phyloP scores from a whole-genome alignment of 2,797 vertebrate genomes.

The Sylvilagus floridanus region DNA sequence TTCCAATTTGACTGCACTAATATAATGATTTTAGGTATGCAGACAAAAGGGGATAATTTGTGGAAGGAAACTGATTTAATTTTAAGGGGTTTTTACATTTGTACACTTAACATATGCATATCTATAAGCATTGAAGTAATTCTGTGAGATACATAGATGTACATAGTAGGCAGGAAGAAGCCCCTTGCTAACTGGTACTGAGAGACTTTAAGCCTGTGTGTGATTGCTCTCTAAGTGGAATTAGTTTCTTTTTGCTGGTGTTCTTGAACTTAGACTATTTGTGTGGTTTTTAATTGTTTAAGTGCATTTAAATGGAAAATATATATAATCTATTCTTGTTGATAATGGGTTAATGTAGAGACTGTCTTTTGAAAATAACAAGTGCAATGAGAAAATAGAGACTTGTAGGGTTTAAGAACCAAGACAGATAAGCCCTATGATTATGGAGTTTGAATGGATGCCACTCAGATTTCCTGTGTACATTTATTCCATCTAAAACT shows the following conservation, averaged over 20 bases:
- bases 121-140: constrained; percentile 64
- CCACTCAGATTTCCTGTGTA: neutral
- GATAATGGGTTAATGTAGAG: constrained; percentile 38
- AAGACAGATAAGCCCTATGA: neutral
- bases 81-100: constrained; percentile 70
- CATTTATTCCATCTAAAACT: neutral
- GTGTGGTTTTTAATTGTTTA: constrained; percentile 65
- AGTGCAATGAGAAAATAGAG: neutral
- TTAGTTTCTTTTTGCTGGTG: constrained; percentile 50
- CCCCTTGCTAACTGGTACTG: constrained; percentile 25
- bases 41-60: constrained; percentile 42
- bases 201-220: constrained; percentile 1
- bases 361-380: constrained; percentile 37
- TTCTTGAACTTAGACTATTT: constrained; percentile 60
- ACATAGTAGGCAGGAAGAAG: constrained; percentile 23
- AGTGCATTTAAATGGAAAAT: constrained; percentile 56
- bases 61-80: constrained; percentile 5
- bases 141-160: constrained; percentile 46
- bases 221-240: constrained; percentile 66
- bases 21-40: constrained; percentile 64
- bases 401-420: neutral
- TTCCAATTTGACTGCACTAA: constrained; percentile 56
- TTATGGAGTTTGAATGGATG: constrained; percentile 30
- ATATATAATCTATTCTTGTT: constrained; percentile 47
- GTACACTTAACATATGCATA: constrained; percentile 54